phyloP scores from a whole-genome alignment of 2,888 invertebrate genomes.

The Dynastes hyllus region DNA sequence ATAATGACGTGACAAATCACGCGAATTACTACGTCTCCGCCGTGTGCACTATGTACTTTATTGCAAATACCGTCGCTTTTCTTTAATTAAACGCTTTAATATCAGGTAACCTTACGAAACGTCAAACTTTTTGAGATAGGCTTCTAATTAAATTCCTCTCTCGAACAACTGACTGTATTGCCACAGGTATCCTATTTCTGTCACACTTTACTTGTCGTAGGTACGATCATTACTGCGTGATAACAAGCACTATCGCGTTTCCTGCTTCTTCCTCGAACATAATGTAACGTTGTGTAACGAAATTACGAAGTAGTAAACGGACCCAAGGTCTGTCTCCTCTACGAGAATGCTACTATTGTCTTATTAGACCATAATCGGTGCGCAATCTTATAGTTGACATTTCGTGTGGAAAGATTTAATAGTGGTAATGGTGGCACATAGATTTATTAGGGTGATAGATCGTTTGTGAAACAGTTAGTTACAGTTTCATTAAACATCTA shows the following conservation, averaged over 20 bases:
- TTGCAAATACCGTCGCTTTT: too few relatives aligned
- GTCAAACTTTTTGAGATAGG: too few relatives aligned
- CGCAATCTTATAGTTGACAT: conserved; percentile 24
- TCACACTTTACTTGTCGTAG: conserved; percentile 3
- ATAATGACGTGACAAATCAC: too few relatives aligned
- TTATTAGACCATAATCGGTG: conserved; percentile 17
- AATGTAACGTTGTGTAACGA: conserved; percentile 7
- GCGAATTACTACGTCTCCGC: too few relatives aligned
- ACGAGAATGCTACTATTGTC: conserved; percentile 18
- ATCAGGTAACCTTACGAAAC: too few relatives aligned
- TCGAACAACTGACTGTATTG: background rate
- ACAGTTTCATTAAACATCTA: background rate
- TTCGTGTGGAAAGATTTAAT: conserved; percentile 21
- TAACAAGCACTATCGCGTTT: conserved; percentile 8
- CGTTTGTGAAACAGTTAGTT: background rate
- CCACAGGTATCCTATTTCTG: conserved; percentile 28
- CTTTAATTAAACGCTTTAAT: too few relatives aligned
- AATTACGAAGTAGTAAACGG: conserved; percentile 21
- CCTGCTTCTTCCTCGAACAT: conserved; percentile 5
- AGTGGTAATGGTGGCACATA: background rate
- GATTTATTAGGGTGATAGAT: background rate
- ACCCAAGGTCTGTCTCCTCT: conserved; percentile 19
- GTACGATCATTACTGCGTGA: background rate
- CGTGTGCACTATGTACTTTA: too few relatives aligned
- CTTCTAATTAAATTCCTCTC: background rate